A percentile compares a stretch with the other conserved stretches of the same genome.
Conservation (phyloP, 2,797 vertebrate species). For the Dermochelys coriacea region DNA sequence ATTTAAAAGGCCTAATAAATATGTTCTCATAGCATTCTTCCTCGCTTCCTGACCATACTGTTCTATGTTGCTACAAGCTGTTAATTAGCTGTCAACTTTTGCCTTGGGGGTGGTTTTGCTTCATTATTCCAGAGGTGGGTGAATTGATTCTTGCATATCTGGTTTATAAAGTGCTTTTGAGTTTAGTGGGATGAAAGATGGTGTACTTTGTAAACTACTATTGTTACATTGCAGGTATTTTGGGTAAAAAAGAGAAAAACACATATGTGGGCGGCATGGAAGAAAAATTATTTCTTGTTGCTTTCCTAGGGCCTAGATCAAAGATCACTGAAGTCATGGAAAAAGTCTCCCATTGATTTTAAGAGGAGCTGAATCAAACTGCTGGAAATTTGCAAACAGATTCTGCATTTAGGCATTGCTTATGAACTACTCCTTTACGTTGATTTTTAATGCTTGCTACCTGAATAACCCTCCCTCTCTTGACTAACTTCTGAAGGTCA, state of each 20-base stretch:
- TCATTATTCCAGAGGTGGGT: neutral
- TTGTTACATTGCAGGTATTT: neutral
- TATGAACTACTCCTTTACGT: neutral
- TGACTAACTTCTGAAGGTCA: neutral
- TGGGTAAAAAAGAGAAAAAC: neutral
- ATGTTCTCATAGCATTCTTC: fast-evolving
- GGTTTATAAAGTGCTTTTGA: neutral
- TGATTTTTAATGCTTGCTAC: neutral
- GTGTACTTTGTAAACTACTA: neutral
- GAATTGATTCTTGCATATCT: neutral
- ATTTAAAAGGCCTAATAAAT: fast-evolving
- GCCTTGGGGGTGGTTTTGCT: neutral
- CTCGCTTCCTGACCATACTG: neutral
- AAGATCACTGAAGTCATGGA: neutral
- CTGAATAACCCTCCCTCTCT: neutral
- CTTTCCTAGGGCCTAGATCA: neutral
- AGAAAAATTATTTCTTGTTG: neutral
- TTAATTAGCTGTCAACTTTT: neutral
- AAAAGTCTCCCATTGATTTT: neutral
- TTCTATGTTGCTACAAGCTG: neutral
- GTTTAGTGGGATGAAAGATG: neutral
- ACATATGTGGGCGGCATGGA: neutral
- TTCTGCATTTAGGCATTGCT: neutral
- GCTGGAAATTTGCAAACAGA: neutral
- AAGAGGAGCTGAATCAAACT: fast-evolving